Evolutionary conservation across 2,113 vertebrate genomes (phyloP).

Genomic region (Euleptes europaea): DNA sequence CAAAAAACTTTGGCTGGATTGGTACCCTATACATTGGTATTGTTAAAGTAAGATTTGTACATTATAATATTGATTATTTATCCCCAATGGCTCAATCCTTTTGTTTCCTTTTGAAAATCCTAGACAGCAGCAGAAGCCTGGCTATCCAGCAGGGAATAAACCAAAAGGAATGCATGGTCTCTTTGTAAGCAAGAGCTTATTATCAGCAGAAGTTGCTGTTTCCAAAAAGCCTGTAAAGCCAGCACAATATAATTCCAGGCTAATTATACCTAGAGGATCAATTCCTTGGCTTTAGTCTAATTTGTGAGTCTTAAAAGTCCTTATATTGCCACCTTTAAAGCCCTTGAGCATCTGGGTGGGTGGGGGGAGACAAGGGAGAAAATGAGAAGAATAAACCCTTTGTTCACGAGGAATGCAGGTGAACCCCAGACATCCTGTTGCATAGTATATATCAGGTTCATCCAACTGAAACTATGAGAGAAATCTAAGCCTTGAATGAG

Average conservation of each 20-base stretch:
- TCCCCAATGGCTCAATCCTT: not conserved
- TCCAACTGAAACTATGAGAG: conserved; percentile 4
- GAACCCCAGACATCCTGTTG: conserved; percentile 22
- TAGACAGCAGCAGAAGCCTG: too few species aligned
- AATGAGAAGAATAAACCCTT: conserved; percentile 8
- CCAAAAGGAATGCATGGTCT: not conserved
- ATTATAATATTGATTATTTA: not conserved
- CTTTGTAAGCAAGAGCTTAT: not conserved
- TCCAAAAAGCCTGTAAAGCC: not conserved
- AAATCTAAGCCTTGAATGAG: conserved; percentile 6
- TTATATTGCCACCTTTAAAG: conserved; percentile 13
- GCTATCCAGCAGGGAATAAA: not conserved
- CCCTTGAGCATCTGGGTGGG: not conserved
- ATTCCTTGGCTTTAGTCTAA: conserved; percentile 10
- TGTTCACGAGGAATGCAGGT: conserved; percentile 23
- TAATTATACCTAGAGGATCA: conserved; percentile 24
- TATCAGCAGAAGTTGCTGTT: not conserved
- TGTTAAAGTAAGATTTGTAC: not conserved
- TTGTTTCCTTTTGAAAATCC: not conserved
- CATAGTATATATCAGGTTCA: conserved; percentile 11
- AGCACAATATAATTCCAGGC: not conserved
- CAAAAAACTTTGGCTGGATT: not conserved
- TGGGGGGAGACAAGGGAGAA: not conserved
- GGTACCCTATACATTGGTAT: not conserved
- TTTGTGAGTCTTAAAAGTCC: conserved; percentile 6